Evolutionary conservation across 1,140 invertebrate genomes (phyloP), one percentile per base, ranked within the genome.

Genomic region (Procambarus virginalis): DNA sequence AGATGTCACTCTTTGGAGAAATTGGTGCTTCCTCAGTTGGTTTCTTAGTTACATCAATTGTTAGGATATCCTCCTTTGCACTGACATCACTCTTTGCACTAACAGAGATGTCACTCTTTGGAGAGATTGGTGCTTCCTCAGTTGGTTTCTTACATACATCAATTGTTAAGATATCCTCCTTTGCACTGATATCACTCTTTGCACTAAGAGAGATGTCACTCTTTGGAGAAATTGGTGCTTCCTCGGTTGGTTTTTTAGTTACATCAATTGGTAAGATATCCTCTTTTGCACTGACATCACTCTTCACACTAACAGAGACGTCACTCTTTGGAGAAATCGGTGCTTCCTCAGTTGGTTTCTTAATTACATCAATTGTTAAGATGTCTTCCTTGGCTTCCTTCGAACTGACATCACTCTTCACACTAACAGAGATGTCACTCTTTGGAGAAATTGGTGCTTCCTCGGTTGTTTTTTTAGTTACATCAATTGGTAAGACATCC

Each of bases 371-470:
- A 17, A 22, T 17, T 22, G 8, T 17, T 8, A 34, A 0, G 6
- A 79, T 70, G 8, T 68, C 81, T 0, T 68, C 58, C 20, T 34
- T 77, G 6, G 34, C 34, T 22, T 22, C 9, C 45, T 45, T 68
- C 2, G 49, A 68, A 75, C 68, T 85, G 2, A 60, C 51, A 45
- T n/a, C 20, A 80, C 84, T 85, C 81, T 76, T 84, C 45, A 22
- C 68, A 34, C 70, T 87, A 12, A 90, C 87, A 20, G 58, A 48
- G 22, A 88, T 75, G 48, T 88, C 86, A 73, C 86, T 88, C 46
- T 5, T 81, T 0, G 86, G 86, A 45, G 84, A 86, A 20, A 86
- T 2, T 60, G 49, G 84, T 48, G 84, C 84, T 77, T 86, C 84
- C 60, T 86, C 84, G 0, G n/a, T 3, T 20, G 70, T 8, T 86